A percentile compares a stretch with the other conserved stretches of the same genome.
Conservation (phyloP, 2,113 vertebrate species). For the Drymodes brunneopygia region DNA sequence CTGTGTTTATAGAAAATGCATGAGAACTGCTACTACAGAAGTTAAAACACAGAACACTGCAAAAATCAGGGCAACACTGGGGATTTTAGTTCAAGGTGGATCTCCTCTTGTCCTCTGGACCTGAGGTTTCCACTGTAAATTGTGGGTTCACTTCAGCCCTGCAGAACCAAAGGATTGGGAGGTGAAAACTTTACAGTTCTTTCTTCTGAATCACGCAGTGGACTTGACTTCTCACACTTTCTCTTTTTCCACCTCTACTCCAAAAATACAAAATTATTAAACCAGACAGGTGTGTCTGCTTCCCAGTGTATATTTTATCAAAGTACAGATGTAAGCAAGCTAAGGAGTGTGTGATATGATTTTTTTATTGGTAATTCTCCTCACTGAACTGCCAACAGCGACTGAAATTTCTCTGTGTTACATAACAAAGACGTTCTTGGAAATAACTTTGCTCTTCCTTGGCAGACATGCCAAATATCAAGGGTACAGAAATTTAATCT, state of each 20-base stretch:
- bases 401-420: background rate
- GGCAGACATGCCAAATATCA: background rate
- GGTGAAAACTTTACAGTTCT: background rate
- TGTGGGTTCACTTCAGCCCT: background rate
- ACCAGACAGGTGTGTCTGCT: background rate
- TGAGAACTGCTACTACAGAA: too few species aligned
- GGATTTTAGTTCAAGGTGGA: background rate
- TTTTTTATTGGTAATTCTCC: background rate
- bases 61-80: too few species aligned
- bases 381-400: background rate
- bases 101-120: background rate
- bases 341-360: background rate
- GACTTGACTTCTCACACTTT: background rate
- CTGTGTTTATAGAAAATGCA: too few species aligned
- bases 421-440: background rate
- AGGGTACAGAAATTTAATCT: background rate
- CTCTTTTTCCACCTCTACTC: background rate
- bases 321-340: background rate
- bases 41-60: too few species aligned
- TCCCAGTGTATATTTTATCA: background rate
- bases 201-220: background rate
- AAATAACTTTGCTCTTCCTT: background rate
- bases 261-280: background rate
- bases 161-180: background rate
- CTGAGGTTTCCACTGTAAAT: background rate